Evolutionary conservation across 2,113 vertebrate genomes (phyloP), one percentile per base, ranked within the genome.

Genomic region (Rhynchomys soricoides): DNA sequence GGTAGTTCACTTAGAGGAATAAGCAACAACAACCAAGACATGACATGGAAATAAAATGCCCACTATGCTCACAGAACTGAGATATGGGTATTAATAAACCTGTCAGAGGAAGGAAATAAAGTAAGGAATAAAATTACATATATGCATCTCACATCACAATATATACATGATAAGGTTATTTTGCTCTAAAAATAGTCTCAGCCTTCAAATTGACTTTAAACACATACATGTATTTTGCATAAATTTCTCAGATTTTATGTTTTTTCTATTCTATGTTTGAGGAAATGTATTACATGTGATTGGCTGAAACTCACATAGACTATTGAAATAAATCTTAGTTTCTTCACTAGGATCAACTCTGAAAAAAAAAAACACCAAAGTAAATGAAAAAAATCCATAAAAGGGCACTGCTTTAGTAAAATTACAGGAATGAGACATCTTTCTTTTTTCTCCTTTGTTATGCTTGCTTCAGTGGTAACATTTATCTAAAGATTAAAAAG

Each of bases 161-260:
- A 40, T 31, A 17, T 55, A 82, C 79, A 22, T 89, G 29, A 50
- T 92, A 5, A 50, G 11, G 66, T 43, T 86, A 89, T 68, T 75
- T 74, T 66, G 2, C 19, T 93, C 71, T 95, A 90, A 96, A 64
- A 95, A 89, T 91, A 40, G 12, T 8, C 9, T 81, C 43, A 71
- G 64, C 64, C 91, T 96, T 71, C 91, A 10, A 59, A 57, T 81
- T 40, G 24, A 96, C 75, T 96, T 91, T 92, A 40, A 74, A 92
- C 86, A 70, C 11, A 87, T 1, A 82, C 40, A 93, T 64, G 62
- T 45, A 93, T 89, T 89, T 93, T 78, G 57, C 57, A 86, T 92
- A 90, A 90, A 1, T 52, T 52, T 4, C 78, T 93, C 89, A 86
- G 83, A 57, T 75, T 90, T 73, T 82, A 94, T 31, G 52, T 57